Evolutionary conservation across 2,888 invertebrate genomes (phyloP), one percentile per base, ranked within the genome.

Genomic region (Digitonthophagus gazella): DNA sequence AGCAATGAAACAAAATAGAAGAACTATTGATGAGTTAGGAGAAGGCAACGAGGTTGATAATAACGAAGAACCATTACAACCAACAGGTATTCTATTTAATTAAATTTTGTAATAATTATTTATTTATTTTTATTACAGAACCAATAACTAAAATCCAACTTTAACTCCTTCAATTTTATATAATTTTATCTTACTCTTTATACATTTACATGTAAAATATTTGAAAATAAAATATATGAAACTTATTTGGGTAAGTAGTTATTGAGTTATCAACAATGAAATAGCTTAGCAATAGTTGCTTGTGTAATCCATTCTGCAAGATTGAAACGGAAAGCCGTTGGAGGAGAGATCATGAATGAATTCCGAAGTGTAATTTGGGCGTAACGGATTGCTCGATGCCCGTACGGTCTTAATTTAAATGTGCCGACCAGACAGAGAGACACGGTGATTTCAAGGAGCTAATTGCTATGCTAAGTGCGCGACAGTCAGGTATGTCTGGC

Each of bases 401-500:
- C 28, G 28, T 44, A 44, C 28, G 28, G 28, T 44, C 28, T 44
- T 44, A 44, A 44, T 44, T 44, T 44, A 44, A 44, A 44, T 44
- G 8, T 44, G 28, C 28, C 28, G 28, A 44, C 28, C 61, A 61
- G 61, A 61, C 18, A 18, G 16, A 61, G 61, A n/a, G n/a, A n/a
- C n/a, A 18, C 20, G 20, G 61, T 61, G 61, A 61, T 61, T 61
- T 61, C 28, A 74, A 73, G 76, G 74, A 79, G 75, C 77, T 80
- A 80, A 80, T 81, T 81, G 78, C 76, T 78, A 81, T 81, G 79
- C 80, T 74, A 79, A 80, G 77, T 80, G 76, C 78, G 78, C 78
- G 77, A 76, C 79, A 76, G 78, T 75, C 78, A 79, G 79, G 79
- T 80, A 80, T 75, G 74, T 75, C 77, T 79, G 80, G 80, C 80